Percentiles rank a stretch among this genome's conserved stretches.
phyloP scores from a whole-genome alignment of 2,888 invertebrate genomes.

The Eristalis pertinax region DNA sequence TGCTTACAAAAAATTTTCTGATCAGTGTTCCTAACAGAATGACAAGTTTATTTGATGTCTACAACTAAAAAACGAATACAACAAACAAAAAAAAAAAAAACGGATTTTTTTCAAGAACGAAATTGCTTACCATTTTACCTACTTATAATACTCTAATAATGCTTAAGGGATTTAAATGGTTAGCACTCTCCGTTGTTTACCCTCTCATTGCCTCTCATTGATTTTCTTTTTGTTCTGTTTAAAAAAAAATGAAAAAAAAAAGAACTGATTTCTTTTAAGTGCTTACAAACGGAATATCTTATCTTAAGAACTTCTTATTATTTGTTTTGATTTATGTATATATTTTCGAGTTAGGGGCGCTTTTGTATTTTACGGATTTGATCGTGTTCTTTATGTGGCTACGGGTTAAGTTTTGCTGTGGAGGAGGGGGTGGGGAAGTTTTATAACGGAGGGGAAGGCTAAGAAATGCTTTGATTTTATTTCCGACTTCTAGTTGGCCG shows the following conservation, averaged over 20 bases:
- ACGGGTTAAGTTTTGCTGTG: constrained; percentile 23
- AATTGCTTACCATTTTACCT: constrained; percentile 62
- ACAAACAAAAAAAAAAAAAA: constrained; percentile 55
- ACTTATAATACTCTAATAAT: constrained; percentile 72
- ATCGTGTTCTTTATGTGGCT: constrained; percentile 53
- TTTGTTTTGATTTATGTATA: constrained; percentile 31
- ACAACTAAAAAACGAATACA: constrained; percentile 48
- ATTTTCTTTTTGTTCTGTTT: not conserved
- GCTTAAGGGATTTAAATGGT: constrained; percentile 67
- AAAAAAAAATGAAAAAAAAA: not conserved
- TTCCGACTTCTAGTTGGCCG: constrained; percentile 74
- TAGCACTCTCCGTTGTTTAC: constrained; percentile 52
- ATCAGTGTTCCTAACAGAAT: constrained; percentile 3
- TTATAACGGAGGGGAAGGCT: constrained; percentile 61
- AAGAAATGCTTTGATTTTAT: constrained; percentile 69
- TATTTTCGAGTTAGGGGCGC: constrained; percentile 5
- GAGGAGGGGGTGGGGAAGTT: not conserved
- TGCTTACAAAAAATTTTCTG: constrained; percentile 1
- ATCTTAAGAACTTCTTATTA: constrained; percentile 31
- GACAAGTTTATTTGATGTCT: constrained; percentile 38
- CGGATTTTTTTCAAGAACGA: constrained; percentile 9
- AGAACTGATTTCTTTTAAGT: constrained; percentile 32
- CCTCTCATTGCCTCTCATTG: constrained; percentile 25
- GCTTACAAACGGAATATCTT: constrained; percentile 42
- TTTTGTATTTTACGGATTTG: constrained; percentile 30